Base-by-base conservation (phyloP, 2,888 invertebrate species). In the Hirtodrosophila confusa region DNA sequence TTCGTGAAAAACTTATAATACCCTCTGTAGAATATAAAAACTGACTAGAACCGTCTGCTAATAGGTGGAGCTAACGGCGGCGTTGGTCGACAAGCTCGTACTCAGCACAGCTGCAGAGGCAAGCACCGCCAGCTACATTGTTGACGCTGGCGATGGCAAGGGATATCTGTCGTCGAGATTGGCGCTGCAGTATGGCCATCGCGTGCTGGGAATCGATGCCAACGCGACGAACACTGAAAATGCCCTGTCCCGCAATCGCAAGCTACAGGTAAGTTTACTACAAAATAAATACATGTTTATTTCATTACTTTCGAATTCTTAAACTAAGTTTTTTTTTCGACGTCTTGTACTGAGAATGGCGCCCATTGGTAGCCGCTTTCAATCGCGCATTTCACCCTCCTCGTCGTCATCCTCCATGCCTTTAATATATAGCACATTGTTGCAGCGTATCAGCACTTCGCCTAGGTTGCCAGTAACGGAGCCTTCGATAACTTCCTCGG, bases 401-500 rank as follows among this genome's bases (percentile, higher is more conserved):
- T 98, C 98, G 84, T 98, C 98, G 88, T 98, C 98, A 89, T 99
- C 99, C 78, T 98, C 98, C 0, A 97, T 95, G 0, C 98, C 98
- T 92, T 98, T 93, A 53, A 99, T 97, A 90, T 98, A 99, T 65
- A 99, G 92, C 0, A 99, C 97, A 93, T 99, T 99, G 91, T 99
- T 99, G 93, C 99, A 98, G 90, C 99, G 94, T 78, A 99, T 96
- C 10, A 99, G 93, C 33, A 99, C 97, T 94, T 99, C 99, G 8
- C 99, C 99, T 7, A 99, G 94, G 90, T 96, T 97, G 48, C 95
- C 95, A 80, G 98, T 97, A 73, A 95, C 94, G 72, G 94, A 94
- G 54, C 98, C 98, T 89, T 99, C 98, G 71, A 99, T 97, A 89
- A 95, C 97, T 93, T 99, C 99, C 92, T 99, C 99, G 7, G 99